Base-by-base conservation (phyloP, 1,140 invertebrate genomes). In the Cyclina sinensis region DNA sequence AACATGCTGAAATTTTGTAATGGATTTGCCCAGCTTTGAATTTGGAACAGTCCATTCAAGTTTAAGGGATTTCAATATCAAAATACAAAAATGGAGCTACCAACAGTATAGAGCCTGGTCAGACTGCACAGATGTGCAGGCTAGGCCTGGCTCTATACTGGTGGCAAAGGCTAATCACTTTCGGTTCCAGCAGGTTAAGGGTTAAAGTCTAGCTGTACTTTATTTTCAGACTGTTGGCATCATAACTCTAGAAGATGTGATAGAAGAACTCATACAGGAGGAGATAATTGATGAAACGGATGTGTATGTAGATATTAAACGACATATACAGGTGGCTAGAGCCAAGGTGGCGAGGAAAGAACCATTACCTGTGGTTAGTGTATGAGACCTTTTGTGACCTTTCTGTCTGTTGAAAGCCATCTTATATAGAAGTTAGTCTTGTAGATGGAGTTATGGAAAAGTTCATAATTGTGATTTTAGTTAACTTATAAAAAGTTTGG, bases 271-370 rank as follows among this genome's bases (percentile, higher is more conserved):
- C 7, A 91, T 95, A 21, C 94, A 95, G 79, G 93, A 94, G 84
- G 94, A 95, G 87, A 95, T 95, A 59, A 90, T 93, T 46, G 94
- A 95, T 90, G 95, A 95, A 86, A 93, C 89, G 1, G 95, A 95
- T 88, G 86, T 95, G 5, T 92, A 92, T 89, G 91, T 94, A 18
- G 92, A 95, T 80, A 92, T 94, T 18, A 82, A 91, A 35, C 76
- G 90, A 18, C 90, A 91, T 65, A 90, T 95, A 48, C 91, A 93
- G 73, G 92, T 95, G 9, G 92, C 94, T 11, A 90, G 91, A 73
- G 93, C 93, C 2, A 93, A 85, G 73, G 85, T 30, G 48, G 86
- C 90, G 18, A 68, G 90, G 21, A 88, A 54, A 18, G 59, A 74
- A 12, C 54, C 62, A 24, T 24, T 48, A 1, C 24, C 62, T 32